Evolutionary conservation across 2,797 vertebrate species (phyloP), one percentile per base, ranked within the genome.

Genomic region (Decapterus maruadsi): DNA sequence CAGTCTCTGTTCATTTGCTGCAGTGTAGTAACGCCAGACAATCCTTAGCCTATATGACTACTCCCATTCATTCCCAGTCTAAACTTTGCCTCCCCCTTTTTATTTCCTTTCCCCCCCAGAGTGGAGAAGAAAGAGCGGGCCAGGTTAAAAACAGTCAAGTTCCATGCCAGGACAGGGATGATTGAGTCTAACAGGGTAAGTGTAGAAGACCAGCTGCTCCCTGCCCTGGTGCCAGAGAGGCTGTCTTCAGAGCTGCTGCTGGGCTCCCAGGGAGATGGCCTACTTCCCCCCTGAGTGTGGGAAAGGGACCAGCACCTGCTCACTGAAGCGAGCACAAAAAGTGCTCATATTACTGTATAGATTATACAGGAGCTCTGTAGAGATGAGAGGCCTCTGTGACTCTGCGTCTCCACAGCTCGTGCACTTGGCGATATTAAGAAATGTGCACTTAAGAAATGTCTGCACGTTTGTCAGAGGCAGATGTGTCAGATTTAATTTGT

Each of bases 61-160:
- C 65, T 36, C 51, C 42, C 43, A 0, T 58, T 82, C 76, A 75
- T 54, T 59, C 6, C 59, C 4, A 22, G 40, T 31, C 38, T 54
- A 29, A 69, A 43, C 12, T 51, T 19, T 5, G 13, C 2, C 12
- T 22, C 26, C 26, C 26, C 26, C 11, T 12, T 8, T 29, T 55
- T 11, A 40, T 14, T 42, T 60, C 16, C 54, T 36, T 66, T 46
- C 0, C 0, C 31, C 38, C 11, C 10, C 89, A 99, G 98, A 94
- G 98, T 99, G 94, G 98, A 99, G 93, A 99, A 99, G 94, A 99
- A 99, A 88, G 98, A 99, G 91, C 92, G 98, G 69, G 98, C 98
- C n/a, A 96, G 98, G 83, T 97, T 99, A 96, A 99, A 99, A 99
- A 99, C 98, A 0, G 98, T 99, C 92, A 99, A 99, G 94, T 99